A percentile compares a stretch with the other conserved stretches of the same genome.
Evolutionary conservation across 1,140 invertebrate genomes (phyloP).

Genomic region (Drosophila lacertosa): DNA sequence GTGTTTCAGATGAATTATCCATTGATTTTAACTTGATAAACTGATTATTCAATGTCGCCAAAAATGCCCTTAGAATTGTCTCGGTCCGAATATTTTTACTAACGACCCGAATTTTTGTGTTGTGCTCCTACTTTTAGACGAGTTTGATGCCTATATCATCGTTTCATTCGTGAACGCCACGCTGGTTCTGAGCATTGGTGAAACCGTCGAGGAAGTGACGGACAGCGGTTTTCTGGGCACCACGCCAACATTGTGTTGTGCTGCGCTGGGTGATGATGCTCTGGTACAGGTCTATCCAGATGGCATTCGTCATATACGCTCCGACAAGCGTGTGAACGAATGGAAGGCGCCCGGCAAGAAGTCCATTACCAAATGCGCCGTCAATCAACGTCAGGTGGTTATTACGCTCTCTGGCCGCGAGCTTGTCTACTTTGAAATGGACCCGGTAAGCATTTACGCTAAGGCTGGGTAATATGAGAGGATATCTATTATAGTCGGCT

Average conservation of each 20-base stretch:
- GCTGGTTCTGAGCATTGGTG: constrained; percentile 99
- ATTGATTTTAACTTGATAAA: constrained; percentile 82
- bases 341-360: constrained; percentile 99
- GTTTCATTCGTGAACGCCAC: constrained; percentile 99
- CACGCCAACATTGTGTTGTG: constrained; percentile 98
- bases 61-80: neutral
- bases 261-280: constrained; percentile 98
- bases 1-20: constrained; percentile 84
- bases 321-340: constrained; percentile 99
- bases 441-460: constrained; percentile 92
- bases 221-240: constrained; percentile 99
- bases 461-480: neutral
- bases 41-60: constrained; percentile 74
- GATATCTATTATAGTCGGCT: neutral
- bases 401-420: constrained; percentile 99
- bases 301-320: constrained; percentile 98
- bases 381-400: constrained; percentile 99
- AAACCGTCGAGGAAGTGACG: constrained; percentile 99
- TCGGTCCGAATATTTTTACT: constrained; percentile 4
- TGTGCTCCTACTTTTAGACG: constrained; percentile 64
- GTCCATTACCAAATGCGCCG: constrained; percentile 98
- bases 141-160: constrained; percentile 98
- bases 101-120: constrained; percentile 22
- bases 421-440: constrained; percentile 99
- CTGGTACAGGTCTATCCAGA: constrained; percentile 99